Conservation (phyloP, 2,797 vertebrate genomes). For the Pipistrellus pygmaeus region DNA sequence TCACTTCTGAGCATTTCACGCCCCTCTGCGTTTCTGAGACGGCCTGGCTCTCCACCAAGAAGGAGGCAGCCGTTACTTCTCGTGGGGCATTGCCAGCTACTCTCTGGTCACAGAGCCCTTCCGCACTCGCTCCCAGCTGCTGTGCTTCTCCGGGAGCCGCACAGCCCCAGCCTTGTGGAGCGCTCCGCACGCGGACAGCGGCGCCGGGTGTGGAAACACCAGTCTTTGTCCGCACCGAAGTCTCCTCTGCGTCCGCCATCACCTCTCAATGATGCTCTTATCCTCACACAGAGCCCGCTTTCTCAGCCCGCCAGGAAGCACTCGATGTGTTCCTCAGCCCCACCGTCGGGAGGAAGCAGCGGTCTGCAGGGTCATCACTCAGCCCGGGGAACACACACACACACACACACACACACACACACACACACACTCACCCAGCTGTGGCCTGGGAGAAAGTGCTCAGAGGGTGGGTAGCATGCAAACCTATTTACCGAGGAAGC, state of each 20-base stretch:
- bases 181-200: background rate
- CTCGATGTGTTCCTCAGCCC: background rate
- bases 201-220: slow-evolving; percentile 66
- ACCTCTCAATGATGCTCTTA: slow-evolving; percentile 72
- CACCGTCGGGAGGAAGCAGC: background rate
- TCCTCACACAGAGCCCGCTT: slow-evolving; percentile 42
- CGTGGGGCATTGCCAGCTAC: slow-evolving; percentile 7
- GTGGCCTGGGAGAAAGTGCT: background rate
- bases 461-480: background rate
- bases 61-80: slow-evolving; percentile 54
- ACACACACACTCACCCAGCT: background rate
- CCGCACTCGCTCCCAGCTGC: slow-evolving; percentile 38
- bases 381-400: background rate
- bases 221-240: slow-evolving; percentile 56
- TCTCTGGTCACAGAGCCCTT: slow-evolving; percentile 23
- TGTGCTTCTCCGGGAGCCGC: slow-evolving; percentile 55
- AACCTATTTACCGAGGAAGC: background rate
- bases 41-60: background rate
- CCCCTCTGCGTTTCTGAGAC: slow-evolving; percentile 15
- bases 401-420: too few relatives aligned
- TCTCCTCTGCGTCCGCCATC: background rate
- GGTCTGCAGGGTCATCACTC: background rate
- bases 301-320: slow-evolving; percentile 52
- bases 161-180: slow-evolving; percentile 66
- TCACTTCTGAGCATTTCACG: background rate